Evolutionary conservation across 2,797 vertebrate species (phyloP).

Genomic region (Galagoides demidoff): DNA sequence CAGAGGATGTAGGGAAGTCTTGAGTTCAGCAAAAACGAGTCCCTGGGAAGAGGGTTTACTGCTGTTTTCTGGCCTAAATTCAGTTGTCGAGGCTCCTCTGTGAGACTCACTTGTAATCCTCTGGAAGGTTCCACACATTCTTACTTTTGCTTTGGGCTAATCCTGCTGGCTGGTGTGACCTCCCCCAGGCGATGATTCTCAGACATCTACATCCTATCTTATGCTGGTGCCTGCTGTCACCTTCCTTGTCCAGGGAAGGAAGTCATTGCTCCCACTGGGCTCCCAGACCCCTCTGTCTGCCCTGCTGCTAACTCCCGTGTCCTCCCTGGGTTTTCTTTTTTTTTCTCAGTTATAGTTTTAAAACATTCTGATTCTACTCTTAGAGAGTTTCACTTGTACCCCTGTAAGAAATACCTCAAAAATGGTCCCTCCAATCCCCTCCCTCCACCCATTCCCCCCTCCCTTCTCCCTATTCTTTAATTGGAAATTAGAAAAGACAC

Average conservation of each 20-base stretch:
- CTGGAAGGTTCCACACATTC: background rate
- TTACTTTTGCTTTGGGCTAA: background rate
- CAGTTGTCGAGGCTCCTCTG: background rate
- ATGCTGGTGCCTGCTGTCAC: background rate
- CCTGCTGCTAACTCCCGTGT: background rate
- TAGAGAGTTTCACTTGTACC: too few relatives aligned
- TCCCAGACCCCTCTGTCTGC: background rate
- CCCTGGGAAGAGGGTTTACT: background rate
- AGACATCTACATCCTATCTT: background rate
- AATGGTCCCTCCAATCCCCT: too few relatives aligned
- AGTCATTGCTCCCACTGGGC: background rate
- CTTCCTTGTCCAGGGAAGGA: background rate
- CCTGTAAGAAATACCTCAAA: too few relatives aligned
- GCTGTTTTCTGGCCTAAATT: background rate
- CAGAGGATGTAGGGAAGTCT: background rate
- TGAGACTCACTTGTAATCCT: background rate
- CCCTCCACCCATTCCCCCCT: too few relatives aligned
- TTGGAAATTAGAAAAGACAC: background rate
- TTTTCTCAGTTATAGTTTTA: too few relatives aligned
- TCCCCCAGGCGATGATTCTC: background rate
- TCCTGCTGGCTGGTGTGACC: background rate
- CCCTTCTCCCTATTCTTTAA: too few relatives aligned
- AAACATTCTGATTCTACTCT: too few relatives aligned
- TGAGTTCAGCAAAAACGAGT: background rate
- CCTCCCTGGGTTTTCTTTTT: too few relatives aligned